phyloP scores from a whole-genome alignment of 2,888 invertebrate species.

The Gnatocerus cornutus region DNA sequence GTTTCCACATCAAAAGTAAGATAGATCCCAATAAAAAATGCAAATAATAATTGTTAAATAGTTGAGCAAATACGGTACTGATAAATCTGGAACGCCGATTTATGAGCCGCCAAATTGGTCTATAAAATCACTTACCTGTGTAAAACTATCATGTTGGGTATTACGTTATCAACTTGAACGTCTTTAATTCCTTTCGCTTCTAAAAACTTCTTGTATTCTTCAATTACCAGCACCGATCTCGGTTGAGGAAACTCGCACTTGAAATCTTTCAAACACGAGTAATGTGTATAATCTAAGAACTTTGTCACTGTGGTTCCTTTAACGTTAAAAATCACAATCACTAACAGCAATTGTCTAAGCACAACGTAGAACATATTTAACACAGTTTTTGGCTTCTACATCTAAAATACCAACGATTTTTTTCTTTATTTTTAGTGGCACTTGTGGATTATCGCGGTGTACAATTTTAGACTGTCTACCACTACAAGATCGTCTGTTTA shows the following conservation, averaged over 20 bases:
- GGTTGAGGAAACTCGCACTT: constrained; percentile 37
- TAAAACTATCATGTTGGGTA: constrained; percentile 37
- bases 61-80: no score
- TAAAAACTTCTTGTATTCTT: no score
- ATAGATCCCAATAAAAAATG: no score
- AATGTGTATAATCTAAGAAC: constrained; percentile 16
- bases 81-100: no score
- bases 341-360: constrained; percentile 23
- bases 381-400: constrained; percentile 30
- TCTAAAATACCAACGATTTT: constrained; percentile 47
- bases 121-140: constrained; percentile 27
- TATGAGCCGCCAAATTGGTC: no score
- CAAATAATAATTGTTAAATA: no score
- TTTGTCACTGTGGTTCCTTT: constrained; percentile 12
- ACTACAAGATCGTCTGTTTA: constrained; percentile 36
- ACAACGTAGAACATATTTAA: constrained; percentile 36
- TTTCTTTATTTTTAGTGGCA: constrained; percentile 52
- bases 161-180: constrained; percentile 6
- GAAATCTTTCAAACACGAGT: neutral
- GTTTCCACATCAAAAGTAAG: neutral
- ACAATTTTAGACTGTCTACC: constrained; percentile 47
- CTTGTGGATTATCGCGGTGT: constrained; percentile 50
- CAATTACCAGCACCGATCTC: constrained; percentile 17
- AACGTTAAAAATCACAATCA: constrained; percentile 15
- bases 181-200: neutral